These are phyloP conservation scores for Conus ventricosus DNA, from an alignment of 1,140 invertebrate genomes.

Conservation along the genomic window DNA sequence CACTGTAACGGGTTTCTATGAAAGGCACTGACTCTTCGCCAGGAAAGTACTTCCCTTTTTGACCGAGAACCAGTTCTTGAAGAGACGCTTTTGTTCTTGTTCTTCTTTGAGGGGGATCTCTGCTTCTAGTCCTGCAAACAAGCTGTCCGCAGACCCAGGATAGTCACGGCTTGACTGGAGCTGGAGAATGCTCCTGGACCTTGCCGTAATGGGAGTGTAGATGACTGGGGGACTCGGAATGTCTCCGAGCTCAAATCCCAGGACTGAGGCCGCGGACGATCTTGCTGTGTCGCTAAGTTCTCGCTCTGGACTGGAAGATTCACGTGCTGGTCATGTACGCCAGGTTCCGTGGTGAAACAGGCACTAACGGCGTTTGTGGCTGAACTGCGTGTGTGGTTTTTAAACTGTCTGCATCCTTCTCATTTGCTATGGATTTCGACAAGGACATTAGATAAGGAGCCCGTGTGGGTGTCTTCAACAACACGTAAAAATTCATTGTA, in stretches of 20 bases:
- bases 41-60: conserved; percentile 17
- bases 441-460: no score
- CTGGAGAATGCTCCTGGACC: not conserved
- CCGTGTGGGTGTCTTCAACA: no score
- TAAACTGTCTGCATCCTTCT: not conserved
- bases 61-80: conserved; percentile 18
- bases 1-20: not conserved
- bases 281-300: not conserved
- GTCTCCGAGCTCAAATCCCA: not conserved
- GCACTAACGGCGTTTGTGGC: not conserved
- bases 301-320: not conserved
- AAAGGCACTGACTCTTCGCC: not conserved
- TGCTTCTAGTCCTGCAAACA: not conserved
- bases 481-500: no score
- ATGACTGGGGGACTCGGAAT: not conserved
- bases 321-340: not conserved
- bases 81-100: conserved; percentile 3
- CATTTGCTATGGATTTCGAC: no score
- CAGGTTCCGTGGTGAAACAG: not conserved
- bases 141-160: not conserved
- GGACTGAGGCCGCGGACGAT: not conserved
- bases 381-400: not conserved
- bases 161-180: not conserved
- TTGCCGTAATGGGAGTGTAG: not conserved
- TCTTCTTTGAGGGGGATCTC: not conserved